Percentiles rank a stretch among this genome's conserved stretches.
Evolutionary conservation across 2,888 invertebrate species (phyloP).

Genomic region (Eucera pruinosa): DNA sequence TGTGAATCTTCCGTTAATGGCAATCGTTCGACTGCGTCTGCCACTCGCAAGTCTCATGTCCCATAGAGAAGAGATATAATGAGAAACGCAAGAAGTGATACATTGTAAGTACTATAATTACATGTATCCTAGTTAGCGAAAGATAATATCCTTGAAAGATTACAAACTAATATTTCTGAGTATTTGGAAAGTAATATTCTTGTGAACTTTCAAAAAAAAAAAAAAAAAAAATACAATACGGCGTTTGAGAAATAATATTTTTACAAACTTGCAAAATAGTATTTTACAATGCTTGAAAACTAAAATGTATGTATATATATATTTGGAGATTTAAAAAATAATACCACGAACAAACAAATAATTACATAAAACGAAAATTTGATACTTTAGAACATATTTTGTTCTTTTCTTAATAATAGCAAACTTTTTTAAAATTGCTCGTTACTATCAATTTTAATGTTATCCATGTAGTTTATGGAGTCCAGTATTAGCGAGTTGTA

Average conservation of each 20-base stretch:
- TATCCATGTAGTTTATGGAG: neutral
- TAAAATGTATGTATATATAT: no score
- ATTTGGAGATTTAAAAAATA: no score
- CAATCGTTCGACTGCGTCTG: slow-evolving; percentile 58
- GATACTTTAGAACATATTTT: no score
- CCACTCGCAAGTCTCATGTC: slow-evolving; percentile 4
- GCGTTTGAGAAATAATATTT: neutral
- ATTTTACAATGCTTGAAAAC: neutral
- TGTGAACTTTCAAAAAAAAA: no score
- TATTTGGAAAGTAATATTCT: neutral
- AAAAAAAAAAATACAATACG: no score
- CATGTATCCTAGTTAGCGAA: neutral
- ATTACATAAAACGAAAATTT: no score
- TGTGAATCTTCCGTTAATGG: slow-evolving; percentile 65
- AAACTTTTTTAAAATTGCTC: no score
- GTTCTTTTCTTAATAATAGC: no score
- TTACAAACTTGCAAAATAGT: neutral
- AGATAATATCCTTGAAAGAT: no score
- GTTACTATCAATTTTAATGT: no score
- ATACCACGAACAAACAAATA: no score
- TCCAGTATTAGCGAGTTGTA: neutral
- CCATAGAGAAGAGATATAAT: neutral
- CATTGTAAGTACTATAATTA: neutral
- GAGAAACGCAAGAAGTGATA: neutral
- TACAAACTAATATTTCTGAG: no score